phyloP scores from a whole-genome alignment of 2,888 invertebrate genomes.

The Petrophora chlorosata region DNA sequence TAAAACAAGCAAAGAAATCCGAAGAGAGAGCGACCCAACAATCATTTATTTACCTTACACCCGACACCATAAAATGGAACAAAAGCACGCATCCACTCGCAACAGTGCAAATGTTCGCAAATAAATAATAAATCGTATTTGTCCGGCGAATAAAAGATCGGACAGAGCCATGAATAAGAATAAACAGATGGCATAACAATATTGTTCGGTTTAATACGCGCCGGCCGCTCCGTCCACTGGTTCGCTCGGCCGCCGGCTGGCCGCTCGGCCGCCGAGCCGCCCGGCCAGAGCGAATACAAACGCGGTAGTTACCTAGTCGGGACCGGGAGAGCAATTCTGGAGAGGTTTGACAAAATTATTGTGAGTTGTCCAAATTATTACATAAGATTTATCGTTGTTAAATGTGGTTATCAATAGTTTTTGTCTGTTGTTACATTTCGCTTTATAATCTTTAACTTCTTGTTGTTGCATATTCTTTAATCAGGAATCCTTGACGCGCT shows the following conservation, averaged over 20 bases:
- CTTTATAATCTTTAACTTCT: too few relatives aligned
- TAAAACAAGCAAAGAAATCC: slow-evolving; percentile 43
- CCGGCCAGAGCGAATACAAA: slow-evolving; percentile 5
- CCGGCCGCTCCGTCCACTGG: too few relatives aligned
- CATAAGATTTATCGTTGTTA: slow-evolving; percentile 18
- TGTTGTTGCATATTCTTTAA: too few relatives aligned
- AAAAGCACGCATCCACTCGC: slow-evolving; percentile 46
- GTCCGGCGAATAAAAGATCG: slow-evolving; percentile 46
- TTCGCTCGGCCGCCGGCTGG: too few relatives aligned
- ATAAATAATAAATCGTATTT: slow-evolving; percentile 57
- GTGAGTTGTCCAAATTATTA: slow-evolving; percentile 12
- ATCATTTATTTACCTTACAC: slow-evolving; percentile 43
- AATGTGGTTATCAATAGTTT: slow-evolving; percentile 10
- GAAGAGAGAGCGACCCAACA: slow-evolving; percentile 38
- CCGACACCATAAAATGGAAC: slow-evolving; percentile 40
- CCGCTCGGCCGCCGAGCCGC: slow-evolving; percentile 11
- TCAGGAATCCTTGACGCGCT: too few relatives aligned
- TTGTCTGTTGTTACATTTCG: slow-evolving; percentile 3
- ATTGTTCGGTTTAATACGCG: slow-evolving; percentile 44
- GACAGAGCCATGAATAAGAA: slow-evolving; percentile 52
- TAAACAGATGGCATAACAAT: slow-evolving; percentile 56
- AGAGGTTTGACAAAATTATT: slow-evolving; percentile 8
- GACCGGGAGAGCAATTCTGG: background rate
- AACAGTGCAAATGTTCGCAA: slow-evolving; percentile 51
- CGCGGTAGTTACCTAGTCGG: slow-evolving; percentile 3